Base-by-base conservation (phyloP, 2,888 invertebrate species). In the Drosophila limbata region DNA sequence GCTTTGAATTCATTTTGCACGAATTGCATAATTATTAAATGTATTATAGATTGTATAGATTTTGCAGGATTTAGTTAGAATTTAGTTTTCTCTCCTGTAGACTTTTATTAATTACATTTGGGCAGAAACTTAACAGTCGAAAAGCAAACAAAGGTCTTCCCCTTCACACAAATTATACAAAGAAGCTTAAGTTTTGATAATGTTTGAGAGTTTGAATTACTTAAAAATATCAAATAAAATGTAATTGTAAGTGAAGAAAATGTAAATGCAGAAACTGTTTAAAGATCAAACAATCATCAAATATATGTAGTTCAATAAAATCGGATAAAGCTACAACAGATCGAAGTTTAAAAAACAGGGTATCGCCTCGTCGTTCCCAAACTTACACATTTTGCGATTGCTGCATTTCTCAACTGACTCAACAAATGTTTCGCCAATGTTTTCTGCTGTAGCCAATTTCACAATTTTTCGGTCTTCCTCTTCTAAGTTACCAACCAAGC, bases 11-110 rank as follows among this genome's bases (percentile, higher is more conserved):
- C 25, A 13, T 59, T 37, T 42, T 13, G 9, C 25, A 21, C 17
- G 33, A 57, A 50, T 59, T 47, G 40, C 71, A 76, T 75, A 63
- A 70, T 59, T 75, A 70, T 62, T 75, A 56, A 75, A 62, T 60
- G 25, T 17, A 37, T 57, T 45, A 44, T 45, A n/a, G n/a, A n/a
- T 66, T 56, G 62, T 15, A 13, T 28, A 21, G 19, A 31, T 33
- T 51, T 10, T 11, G n/a, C 21, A 11, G 13, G 33, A 56, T 33
- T 71, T 28, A 40, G 10, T 21, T 11, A 1, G 31, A 39, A 51
- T 37, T 31, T 40, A 17, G 28, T n/a, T 31, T 39, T 31, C 17
- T 31, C 13, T 15, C 60, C 42, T 42, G 25, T 8, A 21, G 6
- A 50, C 4, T 35, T 3, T 9, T 2, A 13, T 13, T 35, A 35